Conservation (phyloP, 2,888 invertebrate species). For the Heliothis peltigera region DNA sequence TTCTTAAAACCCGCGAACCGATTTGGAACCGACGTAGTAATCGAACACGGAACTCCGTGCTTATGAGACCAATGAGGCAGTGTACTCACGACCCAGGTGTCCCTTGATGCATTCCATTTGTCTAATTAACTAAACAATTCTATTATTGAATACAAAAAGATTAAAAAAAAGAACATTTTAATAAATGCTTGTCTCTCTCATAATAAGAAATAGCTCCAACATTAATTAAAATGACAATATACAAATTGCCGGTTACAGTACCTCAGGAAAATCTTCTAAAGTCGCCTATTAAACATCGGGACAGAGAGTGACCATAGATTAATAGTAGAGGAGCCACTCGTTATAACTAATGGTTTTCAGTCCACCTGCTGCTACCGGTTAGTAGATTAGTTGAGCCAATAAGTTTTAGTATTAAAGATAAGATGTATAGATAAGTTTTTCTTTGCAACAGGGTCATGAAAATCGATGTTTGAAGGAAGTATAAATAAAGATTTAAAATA, state of each 20-base stretch:
- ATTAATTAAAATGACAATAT: conserved; percentile 10
- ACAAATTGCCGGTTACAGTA: conserved; percentile 27
- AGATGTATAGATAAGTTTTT: neutral
- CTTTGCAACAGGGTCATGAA: too few species aligned
- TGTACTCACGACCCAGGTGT: too few species aligned
- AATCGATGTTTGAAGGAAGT: neutral
- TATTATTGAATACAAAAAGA: neutral
- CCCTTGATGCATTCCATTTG: too few species aligned
- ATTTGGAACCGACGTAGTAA: too few species aligned
- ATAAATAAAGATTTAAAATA: too few species aligned
- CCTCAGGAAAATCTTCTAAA: conserved; percentile 38
- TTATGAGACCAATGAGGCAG: too few species aligned
- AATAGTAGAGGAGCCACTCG: conserved; percentile 31
- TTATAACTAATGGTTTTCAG: conserved; percentile 33
- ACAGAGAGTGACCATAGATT: conserved; percentile 42
- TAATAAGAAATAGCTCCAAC: conserved; percentile 4
- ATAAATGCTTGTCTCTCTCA: conserved; percentile 16
- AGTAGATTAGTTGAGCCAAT: conserved; percentile 18
- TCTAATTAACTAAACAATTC: too few species aligned
- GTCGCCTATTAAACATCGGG: conserved; percentile 34
- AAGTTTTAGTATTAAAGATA: conserved; percentile 1
- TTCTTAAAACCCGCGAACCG: too few species aligned
- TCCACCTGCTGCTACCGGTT: conserved; percentile 32
- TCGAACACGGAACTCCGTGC: too few species aligned
- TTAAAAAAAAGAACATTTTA: neutral